phyloP scores from a whole-genome alignment of 2,113 vertebrate genomes.

The Campylomormyrus numenius region DNA sequence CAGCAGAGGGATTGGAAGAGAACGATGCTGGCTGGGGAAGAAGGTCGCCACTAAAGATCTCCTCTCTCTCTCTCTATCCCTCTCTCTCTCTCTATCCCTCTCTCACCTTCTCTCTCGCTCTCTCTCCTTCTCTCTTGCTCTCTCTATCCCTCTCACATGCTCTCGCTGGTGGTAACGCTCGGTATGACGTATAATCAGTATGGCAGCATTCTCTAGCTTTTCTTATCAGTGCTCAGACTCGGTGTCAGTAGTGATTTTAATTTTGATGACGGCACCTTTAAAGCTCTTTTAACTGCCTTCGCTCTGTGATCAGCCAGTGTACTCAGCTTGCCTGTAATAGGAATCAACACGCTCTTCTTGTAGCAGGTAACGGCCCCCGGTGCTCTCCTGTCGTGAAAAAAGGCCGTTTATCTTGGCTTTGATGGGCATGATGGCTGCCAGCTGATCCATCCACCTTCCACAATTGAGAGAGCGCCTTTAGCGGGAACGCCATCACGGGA shows the following conservation, averaged over 20 bases:
- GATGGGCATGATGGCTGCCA: background rate
- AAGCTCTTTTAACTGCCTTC: conserved; percentile 19
- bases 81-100: background rate
- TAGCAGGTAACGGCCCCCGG: background rate
- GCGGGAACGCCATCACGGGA: background rate
- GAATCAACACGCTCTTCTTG: background rate
- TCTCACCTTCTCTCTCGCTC: background rate
- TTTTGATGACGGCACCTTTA: background rate
- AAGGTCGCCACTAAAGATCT: conserved; percentile 26
- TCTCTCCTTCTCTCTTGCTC: background rate
- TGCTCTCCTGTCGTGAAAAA: background rate
- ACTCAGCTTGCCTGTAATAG: background rate
- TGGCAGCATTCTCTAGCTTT: background rate
- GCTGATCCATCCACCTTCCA: background rate
- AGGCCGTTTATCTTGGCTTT: background rate
- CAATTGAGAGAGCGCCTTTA: background rate
- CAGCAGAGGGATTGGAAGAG: background rate
- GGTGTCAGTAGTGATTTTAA: background rate
- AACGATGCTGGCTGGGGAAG: background rate
- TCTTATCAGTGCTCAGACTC: background rate
- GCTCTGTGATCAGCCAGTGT: background rate
- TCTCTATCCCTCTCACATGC: background rate
- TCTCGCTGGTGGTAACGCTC: background rate
- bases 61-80: background rate
- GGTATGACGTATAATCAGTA: background rate